Evolutionary conservation across 2,888 invertebrate genomes (phyloP), one percentile per base, ranked within the genome.

Genomic region (Hemistola chrysoprasaria): DNA sequence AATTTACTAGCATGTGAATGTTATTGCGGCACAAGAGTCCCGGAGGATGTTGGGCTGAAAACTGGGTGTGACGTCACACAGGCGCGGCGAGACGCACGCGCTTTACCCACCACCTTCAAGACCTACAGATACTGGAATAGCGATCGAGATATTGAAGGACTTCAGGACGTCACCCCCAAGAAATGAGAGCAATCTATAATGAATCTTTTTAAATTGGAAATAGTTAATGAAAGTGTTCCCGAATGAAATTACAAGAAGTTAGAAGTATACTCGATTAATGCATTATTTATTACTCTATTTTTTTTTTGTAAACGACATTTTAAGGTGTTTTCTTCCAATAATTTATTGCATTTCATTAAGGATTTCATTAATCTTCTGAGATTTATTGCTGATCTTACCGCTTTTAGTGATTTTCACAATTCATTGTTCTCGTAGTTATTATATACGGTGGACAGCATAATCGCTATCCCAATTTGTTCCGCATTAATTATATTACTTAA

Each of bases 61-160:
- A 83, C 81, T 84, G 71, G 53, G 38, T 36, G 63, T 81, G 77
- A 83, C 82, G 84, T 85, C 87, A 84, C 68, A 45, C 57, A 79
- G 78, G 74, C 75, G 78, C 74, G 75, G 62, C 72, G 65, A 16
- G 4, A 60, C 83, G 84, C 86, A 81, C 81, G 87, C 86, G 87
- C 64, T 58, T 27, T 53, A 41, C n/a, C n/a, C n/a, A n/a, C 33
- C 45, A 51, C 50, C 57, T 50, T 50, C 56, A 56, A 51, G 61
- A 59, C 61, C 6, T 68, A 70, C 26, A 59, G 51, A 55, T 50
- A 54, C 68, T 73, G 51, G 69, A 74, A 58, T 56, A 37, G 55
- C 37, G 53, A 53, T 26, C 31, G 26, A 37, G 40, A 39, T 27
- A 40, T 28, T 39, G 37, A 36, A 34, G 22, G 31, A 28, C 11